Percentiles rank a stretch among this genome's conserved stretches.
phyloP scores from a whole-genome alignment of 2,797 vertebrate genomes.

The Oryzias sinensis region DNA sequence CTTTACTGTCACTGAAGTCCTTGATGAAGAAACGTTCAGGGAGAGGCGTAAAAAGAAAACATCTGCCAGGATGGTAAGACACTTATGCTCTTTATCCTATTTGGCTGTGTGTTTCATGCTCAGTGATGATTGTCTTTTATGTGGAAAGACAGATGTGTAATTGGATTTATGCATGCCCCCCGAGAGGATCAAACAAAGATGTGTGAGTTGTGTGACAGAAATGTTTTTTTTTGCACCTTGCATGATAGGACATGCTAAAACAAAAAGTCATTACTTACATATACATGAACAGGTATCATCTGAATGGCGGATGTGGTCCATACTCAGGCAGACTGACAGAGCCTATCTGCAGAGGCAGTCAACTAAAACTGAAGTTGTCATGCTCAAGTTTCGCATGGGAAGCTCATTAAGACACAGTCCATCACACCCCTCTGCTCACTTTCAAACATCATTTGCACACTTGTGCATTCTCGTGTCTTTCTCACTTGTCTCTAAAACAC shows the following conservation, averaged over 20 bases:
- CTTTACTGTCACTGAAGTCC: conserved; percentile 28
- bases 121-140: conserved; percentile 44
- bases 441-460: conserved; percentile 33
- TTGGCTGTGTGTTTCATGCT: conserved; percentile 59
- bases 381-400: conserved; percentile 44
- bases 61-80: conserved; percentile 33
- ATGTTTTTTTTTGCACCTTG: conserved; percentile 24
- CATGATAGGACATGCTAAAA: conserved; percentile 22
- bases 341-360: conserved; percentile 37
- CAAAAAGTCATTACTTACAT: too few species aligned
- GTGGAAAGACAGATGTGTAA: conserved; percentile 61
- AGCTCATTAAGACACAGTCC: conserved; percentile 54
- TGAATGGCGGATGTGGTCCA: conserved; percentile 33
- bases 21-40: conserved; percentile 48
- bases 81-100: conserved; percentile 57
- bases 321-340: conserved; percentile 30
- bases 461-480: conserved; percentile 13
- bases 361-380: conserved; percentile 49
- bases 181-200: conserved; percentile 37
- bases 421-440: conserved; percentile 47
- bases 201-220: conserved; percentile 40
- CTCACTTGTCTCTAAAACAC: conserved; percentile 18
- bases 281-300: conserved; percentile 35
- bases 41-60: not conserved
- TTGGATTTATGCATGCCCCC: conserved; percentile 60